A percentile compares a stretch with the other conserved stretches of the same genome.
Conservation (phyloP, 2,113 vertebrate genomes). For the Phoenicopterus ruber region DNA sequence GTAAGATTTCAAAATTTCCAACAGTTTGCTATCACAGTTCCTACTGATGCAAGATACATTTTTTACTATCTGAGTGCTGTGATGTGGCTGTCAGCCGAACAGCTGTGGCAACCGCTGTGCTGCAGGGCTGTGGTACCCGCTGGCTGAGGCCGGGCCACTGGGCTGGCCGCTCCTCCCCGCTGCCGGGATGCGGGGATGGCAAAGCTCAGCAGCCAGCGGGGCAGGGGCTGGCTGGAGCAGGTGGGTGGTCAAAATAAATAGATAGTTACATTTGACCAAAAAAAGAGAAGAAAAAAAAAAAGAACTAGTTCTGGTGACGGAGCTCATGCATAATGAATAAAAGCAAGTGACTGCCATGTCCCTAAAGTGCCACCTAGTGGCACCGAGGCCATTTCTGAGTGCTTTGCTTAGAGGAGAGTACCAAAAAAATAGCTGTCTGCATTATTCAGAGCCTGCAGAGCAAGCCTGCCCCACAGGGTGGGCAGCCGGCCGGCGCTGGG, state of each 20-base stretch:
- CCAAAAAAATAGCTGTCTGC: neutral
- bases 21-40: neutral
- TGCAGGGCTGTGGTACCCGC: neutral
- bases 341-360: conserved; percentile 35
- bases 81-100: neutral
- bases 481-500: neutral
- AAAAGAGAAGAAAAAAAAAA: too few species aligned
- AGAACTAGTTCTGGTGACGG: neutral
- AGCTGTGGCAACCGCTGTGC: neutral
- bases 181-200: neutral
- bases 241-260: neutral
- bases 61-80: neutral
- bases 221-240: neutral
- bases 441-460: neutral
- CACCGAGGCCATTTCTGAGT: neutral
- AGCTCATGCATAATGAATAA: neutral
- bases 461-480: neutral
- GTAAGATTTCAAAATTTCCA: neutral
- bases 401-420: neutral
- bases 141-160: neutral
- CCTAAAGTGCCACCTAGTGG: conserved; percentile 78
- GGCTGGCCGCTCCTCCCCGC: neutral
- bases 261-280: neutral
- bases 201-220: neutral
- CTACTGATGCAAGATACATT: neutral